These are phyloP conservation scores for Polietes domitor DNA, from an alignment of 2,888 invertebrate genomes.

Conservation along the genomic window DNA sequence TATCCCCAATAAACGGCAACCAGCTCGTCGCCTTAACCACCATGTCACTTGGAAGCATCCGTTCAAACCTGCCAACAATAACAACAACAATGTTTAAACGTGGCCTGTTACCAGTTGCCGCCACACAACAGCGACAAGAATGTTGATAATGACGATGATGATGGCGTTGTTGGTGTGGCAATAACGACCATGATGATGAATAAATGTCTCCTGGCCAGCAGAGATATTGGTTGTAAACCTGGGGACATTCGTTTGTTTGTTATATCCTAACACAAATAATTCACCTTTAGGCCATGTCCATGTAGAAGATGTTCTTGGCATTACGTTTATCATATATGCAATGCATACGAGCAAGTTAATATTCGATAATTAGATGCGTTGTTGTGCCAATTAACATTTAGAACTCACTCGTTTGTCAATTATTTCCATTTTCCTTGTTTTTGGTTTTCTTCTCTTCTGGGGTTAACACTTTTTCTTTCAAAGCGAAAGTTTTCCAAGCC, in stretches of 20 bases:
- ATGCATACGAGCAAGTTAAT: not conserved
- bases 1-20: constrained; percentile 38
- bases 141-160: not conserved
- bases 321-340: no score
- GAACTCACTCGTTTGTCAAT: constrained; percentile 55
- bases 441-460: not conserved
- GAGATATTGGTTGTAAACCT: not conserved
- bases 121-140: not conserved
- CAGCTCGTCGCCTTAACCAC: constrained; percentile 38
- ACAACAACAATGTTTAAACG: not conserved
- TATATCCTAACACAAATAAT: not conserved
- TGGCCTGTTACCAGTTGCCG: not conserved
- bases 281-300: not conserved
- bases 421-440: constrained; percentile 21
- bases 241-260: not conserved
- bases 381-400: constrained; percentile 49
- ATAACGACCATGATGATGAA: not conserved
- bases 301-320: not conserved
- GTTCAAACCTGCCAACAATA: constrained; percentile 4
- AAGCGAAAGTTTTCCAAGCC: constrained; percentile 52
- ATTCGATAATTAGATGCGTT: constrained; percentile 43
- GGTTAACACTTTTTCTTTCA: constrained; percentile 47
- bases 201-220: not conserved
- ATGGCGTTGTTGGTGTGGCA: not conserved
- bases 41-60: constrained; percentile 27